Conservation (phyloP, 2,888 invertebrate species). For the Chelonus formosanus region DNA sequence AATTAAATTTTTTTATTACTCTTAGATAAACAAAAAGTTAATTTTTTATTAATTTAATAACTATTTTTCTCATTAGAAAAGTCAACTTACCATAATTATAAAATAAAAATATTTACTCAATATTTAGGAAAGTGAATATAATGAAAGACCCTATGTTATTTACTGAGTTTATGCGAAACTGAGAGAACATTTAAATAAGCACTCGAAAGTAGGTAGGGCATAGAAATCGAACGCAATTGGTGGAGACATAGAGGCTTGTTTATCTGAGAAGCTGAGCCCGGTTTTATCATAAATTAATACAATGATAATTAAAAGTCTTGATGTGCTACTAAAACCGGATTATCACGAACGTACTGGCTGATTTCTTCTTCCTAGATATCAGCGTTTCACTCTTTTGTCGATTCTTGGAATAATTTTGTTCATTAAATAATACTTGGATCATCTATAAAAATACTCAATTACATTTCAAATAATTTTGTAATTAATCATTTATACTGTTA, state of each 20-base stretch:
- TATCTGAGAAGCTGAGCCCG: conserved; percentile 38
- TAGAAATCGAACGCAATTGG: conserved; percentile 51
- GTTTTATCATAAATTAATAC: conserved; percentile 41
- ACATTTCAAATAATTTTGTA: too few species aligned
- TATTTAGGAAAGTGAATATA: too few species aligned
- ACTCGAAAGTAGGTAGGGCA: conserved; percentile 27
- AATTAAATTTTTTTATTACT: too few species aligned
- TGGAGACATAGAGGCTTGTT: conserved; percentile 56
- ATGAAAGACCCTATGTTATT: too few species aligned
- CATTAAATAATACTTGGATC: background rate
- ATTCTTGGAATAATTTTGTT: background rate
- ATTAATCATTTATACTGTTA: too few species aligned
- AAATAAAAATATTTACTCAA: conserved; percentile 6
- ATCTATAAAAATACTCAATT: background rate
- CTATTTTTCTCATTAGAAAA: too few species aligned
- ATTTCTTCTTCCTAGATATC: conserved; percentile 33
- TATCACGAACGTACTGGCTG: conserved; percentile 44
- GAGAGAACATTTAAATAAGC: conserved; percentile 48
- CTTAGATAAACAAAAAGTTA: too few species aligned
- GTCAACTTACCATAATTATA: conserved; percentile 18
- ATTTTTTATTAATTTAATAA: too few species aligned
- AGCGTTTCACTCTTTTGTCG: background rate
- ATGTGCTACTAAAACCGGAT: conserved; percentile 44
- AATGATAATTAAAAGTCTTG: conserved; percentile 46
- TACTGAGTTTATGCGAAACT: too few species aligned